These are phyloP conservation scores for Cotesia congregata DNA, from an alignment of 2,888 invertebrate species.

Conservation along the genomic window DNA sequence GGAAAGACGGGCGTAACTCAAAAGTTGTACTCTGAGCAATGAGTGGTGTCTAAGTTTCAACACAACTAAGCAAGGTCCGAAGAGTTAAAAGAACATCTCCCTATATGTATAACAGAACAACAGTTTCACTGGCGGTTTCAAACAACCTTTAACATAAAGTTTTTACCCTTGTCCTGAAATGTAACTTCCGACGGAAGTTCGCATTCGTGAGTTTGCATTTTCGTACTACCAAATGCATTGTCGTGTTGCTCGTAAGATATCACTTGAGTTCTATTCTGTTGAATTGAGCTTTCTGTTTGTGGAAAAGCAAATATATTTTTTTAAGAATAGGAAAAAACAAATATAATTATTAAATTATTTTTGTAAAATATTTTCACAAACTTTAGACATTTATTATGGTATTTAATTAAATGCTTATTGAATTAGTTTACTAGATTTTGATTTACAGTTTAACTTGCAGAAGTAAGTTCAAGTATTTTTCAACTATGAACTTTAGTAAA, in stretches of 20 bases:
- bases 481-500: no score
- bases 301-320: background rate
- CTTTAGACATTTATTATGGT: no score
- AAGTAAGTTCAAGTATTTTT: no score
- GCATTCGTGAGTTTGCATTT: conserved; percentile 9
- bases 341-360: background rate
- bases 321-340: background rate
- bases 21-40: conserved; percentile 58
- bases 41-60: conserved; percentile 47
- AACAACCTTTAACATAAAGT: conserved; percentile 28
- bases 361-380: no score
- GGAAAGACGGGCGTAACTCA: conserved; percentile 56
- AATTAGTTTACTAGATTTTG: no score
- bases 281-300: background rate
- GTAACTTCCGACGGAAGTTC: conserved; percentile 10
- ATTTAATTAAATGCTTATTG: no score
- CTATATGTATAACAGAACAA: background rate
- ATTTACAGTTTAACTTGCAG: no score
- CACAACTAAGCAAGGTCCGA: conserved; percentile 37
- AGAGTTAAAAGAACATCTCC: conserved; percentile 37
- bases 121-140: conserved; percentile 8
- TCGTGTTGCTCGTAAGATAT: background rate
- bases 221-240: conserved; percentile 11
- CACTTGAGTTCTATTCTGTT: background rate
- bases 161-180: conserved; percentile 13